A percentile compares a stretch with the other conserved stretches of the same genome.
Evolutionary conservation across 2,113 vertebrate genomes (phyloP).

Genomic region (Cyprinodon brontotheroides): DNA sequence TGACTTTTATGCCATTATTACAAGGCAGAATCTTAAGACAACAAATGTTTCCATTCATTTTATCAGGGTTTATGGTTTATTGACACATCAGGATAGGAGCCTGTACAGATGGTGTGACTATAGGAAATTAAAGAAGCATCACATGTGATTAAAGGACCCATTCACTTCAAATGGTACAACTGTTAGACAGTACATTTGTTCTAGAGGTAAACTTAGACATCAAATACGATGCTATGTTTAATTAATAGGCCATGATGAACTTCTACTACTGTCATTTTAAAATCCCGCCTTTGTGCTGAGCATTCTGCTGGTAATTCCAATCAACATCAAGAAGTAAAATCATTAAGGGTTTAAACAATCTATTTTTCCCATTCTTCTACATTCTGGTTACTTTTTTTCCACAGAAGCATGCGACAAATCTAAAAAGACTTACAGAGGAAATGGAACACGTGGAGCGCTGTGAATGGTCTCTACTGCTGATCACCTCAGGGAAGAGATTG

Average conservation of each 20-base stretch:
- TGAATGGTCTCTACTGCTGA: conserved; percentile 22
- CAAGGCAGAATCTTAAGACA: neutral
- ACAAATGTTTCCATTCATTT: neutral
- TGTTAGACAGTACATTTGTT: too few species aligned
- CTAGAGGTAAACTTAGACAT: neutral
- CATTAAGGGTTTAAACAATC: too few species aligned
- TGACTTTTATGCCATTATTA: neutral
- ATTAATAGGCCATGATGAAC: conserved; percentile 14
- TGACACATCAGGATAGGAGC: neutral
- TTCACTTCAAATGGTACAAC: neutral
- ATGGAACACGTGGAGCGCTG: neutral
- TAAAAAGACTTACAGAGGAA: neutral
- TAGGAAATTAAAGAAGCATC: neutral
- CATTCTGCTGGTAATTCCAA: conserved; percentile 25
- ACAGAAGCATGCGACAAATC: neutral
- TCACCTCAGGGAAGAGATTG: conserved; percentile 33
- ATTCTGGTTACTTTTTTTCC: neutral
- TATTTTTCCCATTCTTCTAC: neutral
- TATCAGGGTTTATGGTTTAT: neutral
- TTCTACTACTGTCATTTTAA: conserved; percentile 37
- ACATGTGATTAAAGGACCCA: neutral
- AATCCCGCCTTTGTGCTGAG: conserved; percentile 15
- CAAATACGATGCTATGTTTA: neutral
- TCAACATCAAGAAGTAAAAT: too few species aligned
- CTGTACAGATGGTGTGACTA: neutral